Evolutionary conservation across 2,888 invertebrate genomes (phyloP), one percentile per base, ranked within the genome.

Genomic region (Apamea monoglypha): DNA sequence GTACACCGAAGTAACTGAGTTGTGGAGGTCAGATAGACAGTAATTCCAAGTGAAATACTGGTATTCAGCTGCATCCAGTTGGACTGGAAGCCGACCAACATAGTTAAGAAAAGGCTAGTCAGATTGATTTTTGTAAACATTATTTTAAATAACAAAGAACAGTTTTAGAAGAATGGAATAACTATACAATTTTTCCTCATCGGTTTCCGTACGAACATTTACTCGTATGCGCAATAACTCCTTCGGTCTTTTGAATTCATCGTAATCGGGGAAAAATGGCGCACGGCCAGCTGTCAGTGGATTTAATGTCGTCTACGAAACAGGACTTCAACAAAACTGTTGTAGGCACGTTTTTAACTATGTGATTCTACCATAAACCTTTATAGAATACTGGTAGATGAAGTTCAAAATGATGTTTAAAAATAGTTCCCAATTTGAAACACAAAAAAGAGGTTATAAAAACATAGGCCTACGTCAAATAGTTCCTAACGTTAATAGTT

Each of bases 241-340:
- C 63, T 74, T 64, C 78, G 76, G 81, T 80, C 88, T 85, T 88
- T 86, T 80, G 87, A 89, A 83, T 86, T 84, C 80, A 82, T 88
- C 80, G 80, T 86, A 85, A 86, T 89, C 80, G 85, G 77, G 76
- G 67, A 89, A 87, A 86, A 87, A 89, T 88, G 88, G 88, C 88
- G 76, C 86, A 73, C 71, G 74, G 88, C 84, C 89, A 87, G 89
- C 84, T 89, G 88, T 87, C 89, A 81, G 82, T 78, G 80, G 83
- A 85, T 85, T 87, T 89, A 88, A 85, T 83, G 74, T 76, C 73
- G 75, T 89, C 83, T 81, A 88, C 81, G 81, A 81, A 83, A 86
- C 84, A 79, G 70, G 75, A 83, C 83, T 86, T 83, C 67, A 73
- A 66, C 85, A 84, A 82, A 74, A 86, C 59, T 72, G 21, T 47